Percentiles rank a stretch among this genome's conserved stretches.
phyloP scores from a whole-genome alignment of 2,888 invertebrate genomes.

The Pseudococcus jackbeardsleyi region DNA sequence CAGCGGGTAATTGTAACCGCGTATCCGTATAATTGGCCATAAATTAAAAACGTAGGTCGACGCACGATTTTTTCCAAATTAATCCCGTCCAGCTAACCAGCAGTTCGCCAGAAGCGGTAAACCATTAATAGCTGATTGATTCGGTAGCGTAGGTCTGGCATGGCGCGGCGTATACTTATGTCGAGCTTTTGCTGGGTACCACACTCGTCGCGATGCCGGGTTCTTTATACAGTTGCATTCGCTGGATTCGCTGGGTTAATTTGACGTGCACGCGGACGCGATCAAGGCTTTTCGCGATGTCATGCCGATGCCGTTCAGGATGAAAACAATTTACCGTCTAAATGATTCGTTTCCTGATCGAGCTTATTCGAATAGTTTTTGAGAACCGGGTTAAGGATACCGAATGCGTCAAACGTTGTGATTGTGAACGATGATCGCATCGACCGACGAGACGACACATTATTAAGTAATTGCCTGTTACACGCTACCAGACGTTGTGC shows the following conservation, averaged over 20 bases:
- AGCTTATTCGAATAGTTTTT: not conserved
- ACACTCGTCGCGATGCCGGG: too few relatives aligned
- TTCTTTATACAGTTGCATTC: not conserved
- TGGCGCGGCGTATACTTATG: too few relatives aligned
- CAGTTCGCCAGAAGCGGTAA: not conserved
- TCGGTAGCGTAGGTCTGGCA: not conserved
- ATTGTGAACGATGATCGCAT: not conserved
- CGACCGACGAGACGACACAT: too few relatives aligned
- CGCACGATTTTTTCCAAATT: constrained; percentile 9
- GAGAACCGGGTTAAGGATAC: not conserved
- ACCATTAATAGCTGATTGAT: constrained; percentile 10
- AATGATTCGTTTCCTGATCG: not conserved
- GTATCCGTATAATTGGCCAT: constrained; percentile 18
- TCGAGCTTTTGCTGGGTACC: too few relatives aligned
- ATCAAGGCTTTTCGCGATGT: not conserved
- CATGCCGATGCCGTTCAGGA: not conserved
- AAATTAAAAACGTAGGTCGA: constrained; percentile 14
- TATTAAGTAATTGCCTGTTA: too few relatives aligned
- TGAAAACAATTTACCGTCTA: not conserved
- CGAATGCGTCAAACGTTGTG: not conserved
- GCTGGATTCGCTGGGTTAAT: not conserved
- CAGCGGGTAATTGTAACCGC: not conserved
- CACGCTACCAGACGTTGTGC: too few relatives aligned
- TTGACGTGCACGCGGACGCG: not conserved
- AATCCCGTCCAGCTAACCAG: constrained; percentile 10